Evolutionary conservation across 2,888 invertebrate species (phyloP).

Genomic region (Ptychoptera contaminata): DNA sequence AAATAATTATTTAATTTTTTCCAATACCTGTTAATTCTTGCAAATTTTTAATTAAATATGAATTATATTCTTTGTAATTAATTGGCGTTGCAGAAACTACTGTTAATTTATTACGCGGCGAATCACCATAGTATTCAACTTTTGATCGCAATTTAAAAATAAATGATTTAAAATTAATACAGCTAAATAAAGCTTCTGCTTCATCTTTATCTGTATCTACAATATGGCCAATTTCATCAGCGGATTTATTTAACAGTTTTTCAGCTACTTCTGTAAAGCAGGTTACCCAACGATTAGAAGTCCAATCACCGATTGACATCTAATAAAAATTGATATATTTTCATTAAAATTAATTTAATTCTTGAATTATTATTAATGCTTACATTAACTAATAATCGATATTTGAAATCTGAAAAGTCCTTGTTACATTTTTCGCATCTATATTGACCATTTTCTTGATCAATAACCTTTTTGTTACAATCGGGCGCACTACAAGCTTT

Average conservation of each 20-base stretch:
- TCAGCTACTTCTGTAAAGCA: conserved; percentile 78
- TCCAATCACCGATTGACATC: conserved; percentile 76
- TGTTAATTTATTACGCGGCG: conserved; percentile 59
- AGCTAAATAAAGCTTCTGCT: conserved; percentile 51
- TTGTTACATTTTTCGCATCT: conserved; percentile 90
- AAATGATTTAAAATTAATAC: conserved; percentile 62
- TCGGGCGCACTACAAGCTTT: conserved; percentile 76
- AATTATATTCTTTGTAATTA: conserved; percentile 61
- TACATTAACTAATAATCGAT: conserved; percentile 66
- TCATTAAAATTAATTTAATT: too few relatives aligned
- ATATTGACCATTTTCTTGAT: conserved; percentile 73
- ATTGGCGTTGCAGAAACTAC: conserved; percentile 53
- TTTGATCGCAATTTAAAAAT: conserved; percentile 75
- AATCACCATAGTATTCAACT: conserved; percentile 74
- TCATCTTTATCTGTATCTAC: conserved; percentile 48
- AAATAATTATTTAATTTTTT: conserved; percentile 11
- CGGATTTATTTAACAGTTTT: conserved; percentile 48
- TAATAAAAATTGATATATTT: conserved; percentile 26
- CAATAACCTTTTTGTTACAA: conserved; percentile 92
- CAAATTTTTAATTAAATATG: conserved; percentile 52
- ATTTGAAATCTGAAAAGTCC: conserved; percentile 72
- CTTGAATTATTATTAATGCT: conserved; percentile 25
- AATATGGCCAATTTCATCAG: conserved; percentile 65
- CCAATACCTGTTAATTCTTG: conserved; percentile 44
- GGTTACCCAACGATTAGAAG: conserved; percentile 79